Conservation (phyloP, 1,140 invertebrate species). For the Harlomillsia oculata region DNA sequence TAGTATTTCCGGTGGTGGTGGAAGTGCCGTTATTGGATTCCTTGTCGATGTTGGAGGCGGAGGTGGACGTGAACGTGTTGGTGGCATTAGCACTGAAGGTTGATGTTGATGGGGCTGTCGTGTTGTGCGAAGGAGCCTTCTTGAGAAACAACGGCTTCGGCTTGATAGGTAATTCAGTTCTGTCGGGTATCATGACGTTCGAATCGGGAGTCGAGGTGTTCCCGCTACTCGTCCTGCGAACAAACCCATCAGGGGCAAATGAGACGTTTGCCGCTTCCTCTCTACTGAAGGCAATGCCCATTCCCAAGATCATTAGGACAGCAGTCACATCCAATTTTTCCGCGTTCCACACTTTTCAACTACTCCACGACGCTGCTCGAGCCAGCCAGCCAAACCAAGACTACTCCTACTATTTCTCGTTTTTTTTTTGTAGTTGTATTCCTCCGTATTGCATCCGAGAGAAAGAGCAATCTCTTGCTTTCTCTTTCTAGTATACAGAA, state of each 20-base stretch:
- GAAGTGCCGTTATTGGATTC: background rate
- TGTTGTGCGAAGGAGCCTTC: slow-evolving; percentile 42
- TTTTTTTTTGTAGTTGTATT: no score
- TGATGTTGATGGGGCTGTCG: background rate
- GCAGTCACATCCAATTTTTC: no score
- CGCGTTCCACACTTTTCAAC: no score
- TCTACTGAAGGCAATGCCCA: background rate
- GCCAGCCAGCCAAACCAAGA: no score
- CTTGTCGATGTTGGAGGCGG: slow-evolving; percentile 1
- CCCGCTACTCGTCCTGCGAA: background rate
- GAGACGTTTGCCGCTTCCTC: background rate
- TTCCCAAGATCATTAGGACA: no score
- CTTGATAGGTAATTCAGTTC: slow-evolving; percentile 54
- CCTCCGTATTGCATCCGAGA: no score
- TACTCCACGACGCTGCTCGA: no score
- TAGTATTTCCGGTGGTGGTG: background rate
- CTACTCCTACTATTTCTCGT: no score
- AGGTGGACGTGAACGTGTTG: background rate
- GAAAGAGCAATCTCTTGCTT: no score
- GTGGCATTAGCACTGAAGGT: background rate
- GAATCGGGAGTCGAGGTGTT: no score
- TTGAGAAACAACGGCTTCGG: slow-evolving; percentile 66
- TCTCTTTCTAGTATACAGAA: no score
- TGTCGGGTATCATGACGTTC: slow-evolving; percentile 26
- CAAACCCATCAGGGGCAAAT: background rate